phyloP scores from a whole-genome alignment of 1,140 invertebrate genomes.

The Plectrocnemia conspersa region DNA sequence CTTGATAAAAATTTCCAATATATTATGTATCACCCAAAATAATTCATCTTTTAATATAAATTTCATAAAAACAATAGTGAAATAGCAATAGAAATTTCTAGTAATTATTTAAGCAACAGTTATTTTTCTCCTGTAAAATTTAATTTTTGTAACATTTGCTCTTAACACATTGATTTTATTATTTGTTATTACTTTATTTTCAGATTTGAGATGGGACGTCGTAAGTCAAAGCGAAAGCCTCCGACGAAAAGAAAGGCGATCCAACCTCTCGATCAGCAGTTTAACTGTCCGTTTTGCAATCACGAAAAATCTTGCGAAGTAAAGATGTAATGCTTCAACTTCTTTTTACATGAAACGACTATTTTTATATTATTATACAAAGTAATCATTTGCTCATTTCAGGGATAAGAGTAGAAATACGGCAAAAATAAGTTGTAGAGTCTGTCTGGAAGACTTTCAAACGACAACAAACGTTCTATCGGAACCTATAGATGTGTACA shows the following conservation, averaged over 20 bases:
- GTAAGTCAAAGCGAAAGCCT: conserved; percentile 96
- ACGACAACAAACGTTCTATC: conserved; percentile 94
- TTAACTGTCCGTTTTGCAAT: conserved; percentile 99
- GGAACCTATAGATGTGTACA: conserved; percentile 97
- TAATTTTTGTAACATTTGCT: no score
- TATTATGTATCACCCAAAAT: no score
- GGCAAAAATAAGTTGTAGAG: conserved; percentile 87
- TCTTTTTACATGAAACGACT: no score
- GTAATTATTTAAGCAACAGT: no score
- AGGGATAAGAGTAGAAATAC: conserved; percentile 93
- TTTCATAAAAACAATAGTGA: no score
- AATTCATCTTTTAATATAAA: no score
- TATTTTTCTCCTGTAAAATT: no score
- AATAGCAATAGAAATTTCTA: no score
- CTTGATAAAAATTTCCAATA: no score
- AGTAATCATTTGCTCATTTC: conserved; percentile 49
- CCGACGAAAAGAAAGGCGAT: conserved; percentile 92
- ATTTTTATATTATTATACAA: no score
- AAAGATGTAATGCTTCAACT: conserved; percentile 98
- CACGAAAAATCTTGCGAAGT: conserved; percentile 99
- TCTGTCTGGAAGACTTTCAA: conserved; percentile 96
- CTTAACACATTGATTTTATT: not conserved
- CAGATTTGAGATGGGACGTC: conserved; percentile 72
- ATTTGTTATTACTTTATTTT: not conserved
- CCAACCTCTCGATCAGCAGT: conserved; percentile 89